Base-by-base conservation (phyloP, 2,888 invertebrate genomes). In the Parascotia fuliginaria region DNA sequence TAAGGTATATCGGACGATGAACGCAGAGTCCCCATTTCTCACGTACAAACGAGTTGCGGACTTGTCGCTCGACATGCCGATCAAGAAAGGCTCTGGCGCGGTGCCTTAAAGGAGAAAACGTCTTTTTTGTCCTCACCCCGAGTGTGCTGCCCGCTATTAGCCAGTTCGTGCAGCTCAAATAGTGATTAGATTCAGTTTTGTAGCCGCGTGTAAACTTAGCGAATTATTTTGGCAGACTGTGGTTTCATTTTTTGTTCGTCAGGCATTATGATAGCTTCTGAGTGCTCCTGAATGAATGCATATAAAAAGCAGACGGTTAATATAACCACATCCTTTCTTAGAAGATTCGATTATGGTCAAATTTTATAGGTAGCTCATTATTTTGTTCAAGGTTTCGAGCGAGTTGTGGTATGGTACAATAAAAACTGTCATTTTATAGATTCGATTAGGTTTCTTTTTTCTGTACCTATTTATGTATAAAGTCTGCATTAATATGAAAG, bases 61-160 rank as follows among this genome's bases (percentile, higher is more conserved):
- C 83, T 83, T 81, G 86, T 85, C 72, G 41, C 77, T 71, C 82
- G 73, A 75, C 87, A 89, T 89, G 75, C 89, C 89, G 77, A 79
- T 81, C 85, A 87, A 81, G 85, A 88, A 89, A 86, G 85, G 85
- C 83, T 78, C 77, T 77, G 79, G 80, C 67, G 74, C 88, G 83
- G 85, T 79, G 74, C 87, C 83, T 78, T 87, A 83, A 83, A 85
- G 81, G 85, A 82, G 74, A 81, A 81, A 82, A 84, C 81, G 74
- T 82, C 73, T 74, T 82, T 87, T 81, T 89, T 88, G 85, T 75
- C 73, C 71, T 68, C 67, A 5, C 64, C 73, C 63, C 65, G 75
- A 78, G 79, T 75, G 81, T 79, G 77, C 67, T 69, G 79, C 64
- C 71, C 67, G 70, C 76, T 73, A 66, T 83, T 78, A 79, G 72